These are phyloP conservation scores for Rhamnusium bicolor DNA, from an alignment of 2,888 invertebrate genomes.

Conservation along the genomic window DNA sequence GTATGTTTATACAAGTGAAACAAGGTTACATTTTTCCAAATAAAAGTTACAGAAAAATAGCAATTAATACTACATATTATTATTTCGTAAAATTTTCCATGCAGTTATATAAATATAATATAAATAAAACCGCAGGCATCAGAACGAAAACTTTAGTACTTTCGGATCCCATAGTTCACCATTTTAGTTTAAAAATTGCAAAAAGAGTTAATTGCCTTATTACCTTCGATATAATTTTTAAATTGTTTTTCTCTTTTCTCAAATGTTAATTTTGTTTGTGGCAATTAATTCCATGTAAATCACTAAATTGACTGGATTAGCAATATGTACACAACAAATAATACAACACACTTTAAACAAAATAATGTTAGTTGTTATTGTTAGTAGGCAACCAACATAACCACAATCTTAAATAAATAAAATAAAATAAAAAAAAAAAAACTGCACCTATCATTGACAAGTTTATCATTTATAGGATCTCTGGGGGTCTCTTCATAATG, in stretches of 20 bases:
- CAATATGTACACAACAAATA: constrained; percentile 43
- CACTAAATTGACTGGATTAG: constrained; percentile 28
- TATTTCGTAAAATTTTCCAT: constrained; percentile 35
- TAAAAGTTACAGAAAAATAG: background rate
- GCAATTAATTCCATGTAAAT: constrained; percentile 30
- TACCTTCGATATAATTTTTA: too few relatives aligned
- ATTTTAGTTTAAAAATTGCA: constrained; percentile 29
- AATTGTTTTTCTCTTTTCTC: too few relatives aligned
- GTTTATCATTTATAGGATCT: constrained; percentile 90
- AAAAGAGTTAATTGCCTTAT: background rate
- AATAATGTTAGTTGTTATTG: constrained; percentile 17
- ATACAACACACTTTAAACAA: constrained; percentile 16
- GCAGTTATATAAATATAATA: constrained; percentile 42
- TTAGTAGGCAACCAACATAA: constrained; percentile 42
- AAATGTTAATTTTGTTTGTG: too few relatives aligned
- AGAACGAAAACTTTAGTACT: constrained; percentile 41
- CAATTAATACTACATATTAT: constrained; percentile 8
- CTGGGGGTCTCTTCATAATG: constrained; percentile 95
- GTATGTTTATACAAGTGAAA: background rate
- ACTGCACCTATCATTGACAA: constrained; percentile 91
- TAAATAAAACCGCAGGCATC: constrained; percentile 48
- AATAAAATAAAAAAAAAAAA: constrained; percentile 51
- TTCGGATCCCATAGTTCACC: constrained; percentile 13
- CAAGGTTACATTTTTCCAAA: background rate
- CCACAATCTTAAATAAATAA: constrained; percentile 37